These are phyloP conservation scores for Ormyrus rosae DNA, from an alignment of 2,888 invertebrate species.

Conservation along the genomic window DNA sequence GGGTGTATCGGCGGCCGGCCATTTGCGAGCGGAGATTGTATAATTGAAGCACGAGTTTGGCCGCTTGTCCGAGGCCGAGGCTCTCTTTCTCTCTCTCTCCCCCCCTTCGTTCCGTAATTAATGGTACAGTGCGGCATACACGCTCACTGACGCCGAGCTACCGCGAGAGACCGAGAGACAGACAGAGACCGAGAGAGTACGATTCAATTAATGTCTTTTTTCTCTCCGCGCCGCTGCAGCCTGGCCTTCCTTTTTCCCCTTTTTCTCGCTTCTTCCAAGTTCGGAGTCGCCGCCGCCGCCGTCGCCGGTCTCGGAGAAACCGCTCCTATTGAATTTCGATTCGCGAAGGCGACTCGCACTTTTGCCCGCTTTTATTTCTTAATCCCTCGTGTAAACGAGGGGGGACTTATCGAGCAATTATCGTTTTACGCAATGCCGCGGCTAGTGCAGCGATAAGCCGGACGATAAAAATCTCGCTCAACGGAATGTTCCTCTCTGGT, in stretches of 20 bases:
- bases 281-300: no score
- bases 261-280: conserved; percentile 9
- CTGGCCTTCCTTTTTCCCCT: background rate
- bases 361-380: no score
- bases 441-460: no score
- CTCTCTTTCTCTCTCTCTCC: background rate
- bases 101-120: conserved; percentile 29
- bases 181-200: conserved; percentile 5
- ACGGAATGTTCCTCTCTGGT: background rate
- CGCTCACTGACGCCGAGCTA: conserved; percentile 2
- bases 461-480: no score
- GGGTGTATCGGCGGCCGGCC: background rate
- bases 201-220: conserved; percentile 43
- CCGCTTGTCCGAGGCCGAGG: background rate
- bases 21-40: conserved; percentile 12
- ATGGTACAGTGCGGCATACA: conserved; percentile 47
- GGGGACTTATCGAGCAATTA: no score
- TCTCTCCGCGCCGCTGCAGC: background rate
- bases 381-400: no score
- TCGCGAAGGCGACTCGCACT: no score
- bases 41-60: conserved; percentile 34
- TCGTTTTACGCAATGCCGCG: no score
- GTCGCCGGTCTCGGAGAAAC: background rate
- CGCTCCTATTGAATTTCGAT: background rate
- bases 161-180: no score